These are phyloP conservation scores for Belonocnema kinseyi DNA, from an alignment of 1,140 invertebrate genomes.

Conservation along the genomic window DNA sequence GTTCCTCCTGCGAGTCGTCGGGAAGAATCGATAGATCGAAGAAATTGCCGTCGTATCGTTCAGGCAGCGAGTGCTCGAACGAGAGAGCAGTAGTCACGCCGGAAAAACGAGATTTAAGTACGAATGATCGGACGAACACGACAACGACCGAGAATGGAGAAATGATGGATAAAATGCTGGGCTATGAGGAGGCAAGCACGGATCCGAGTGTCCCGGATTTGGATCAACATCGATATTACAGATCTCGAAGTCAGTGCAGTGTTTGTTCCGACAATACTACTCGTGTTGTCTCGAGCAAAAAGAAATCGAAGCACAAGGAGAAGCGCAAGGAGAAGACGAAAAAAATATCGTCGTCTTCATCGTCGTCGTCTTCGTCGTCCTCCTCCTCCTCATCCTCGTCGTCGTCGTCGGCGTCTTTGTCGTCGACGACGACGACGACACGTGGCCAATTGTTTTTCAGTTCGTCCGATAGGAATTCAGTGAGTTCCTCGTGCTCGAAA, in stretches of 20 bases:
- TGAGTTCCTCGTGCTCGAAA: conserved; percentile 37
- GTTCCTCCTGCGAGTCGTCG: background rate
- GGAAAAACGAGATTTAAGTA: background rate
- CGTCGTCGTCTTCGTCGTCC: no score
- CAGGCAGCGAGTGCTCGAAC: background rate
- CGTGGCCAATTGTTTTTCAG: background rate
- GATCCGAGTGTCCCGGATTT: background rate
- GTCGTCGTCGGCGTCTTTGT: no score
- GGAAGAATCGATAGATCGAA: background rate
- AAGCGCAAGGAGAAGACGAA: conserved; percentile 46
- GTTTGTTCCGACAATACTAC: conserved; percentile 29
- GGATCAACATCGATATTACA: conserved; percentile 12
- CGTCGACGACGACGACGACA: no score
- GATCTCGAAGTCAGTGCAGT: conserved; percentile 30
- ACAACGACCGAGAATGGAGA: background rate
- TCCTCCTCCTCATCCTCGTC: no score
- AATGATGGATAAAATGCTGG: background rate
- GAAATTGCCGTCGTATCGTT: background rate
- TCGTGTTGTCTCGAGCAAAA: conserved; percentile 1
- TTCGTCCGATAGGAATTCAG: no score
- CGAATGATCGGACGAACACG: background rate
- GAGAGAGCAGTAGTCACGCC: background rate
- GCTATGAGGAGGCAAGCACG: background rate
- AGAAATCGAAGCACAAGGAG: conserved; percentile 54
- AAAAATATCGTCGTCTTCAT: conserved; percentile 32